Base-by-base conservation (phyloP, 2,797 vertebrate species). In the Miichthys miiuy region DNA sequence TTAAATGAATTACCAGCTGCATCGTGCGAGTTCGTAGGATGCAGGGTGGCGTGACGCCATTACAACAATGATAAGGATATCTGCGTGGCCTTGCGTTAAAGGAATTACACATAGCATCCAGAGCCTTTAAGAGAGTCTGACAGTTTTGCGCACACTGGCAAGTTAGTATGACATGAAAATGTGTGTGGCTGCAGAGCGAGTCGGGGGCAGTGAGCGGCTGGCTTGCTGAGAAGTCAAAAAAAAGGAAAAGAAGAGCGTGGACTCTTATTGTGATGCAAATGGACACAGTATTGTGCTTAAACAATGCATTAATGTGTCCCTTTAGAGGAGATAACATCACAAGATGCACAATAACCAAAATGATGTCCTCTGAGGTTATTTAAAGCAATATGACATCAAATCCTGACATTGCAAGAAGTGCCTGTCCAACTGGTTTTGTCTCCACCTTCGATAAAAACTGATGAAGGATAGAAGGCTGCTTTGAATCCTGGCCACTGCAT, bases 1-100 rank as follows among this genome's bases (percentile, higher is more conserved):
- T 95, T 94, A 95, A 94, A 93, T 60, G 82, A 94, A 95, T 95
- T 94, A 94, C 87, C 80, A 87, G 83, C 81, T 85, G 89, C 87
- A 87, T 82, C 14, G 86, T 86, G 85, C 88, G 70, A 89, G 86
- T 80, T 81, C 25, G 25, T 56, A 20, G 83, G 87, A 95, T 94
- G 88, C 80, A 89, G 89, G 93, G 88, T 94, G 93, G 93, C 92
- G 84, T 88, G 79, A 71, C 66, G 78, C 89, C 90, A 92, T 94
- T 91, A 89, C 77, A 79, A 75, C 90, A 85, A 92, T 90, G 91
- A 93, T 85, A 90, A 87, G 85, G 84, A 91, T 83, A 90, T 93
- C 89, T 88, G 87, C 83, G 64, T 68, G 83, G 89, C 87, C 90
- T 89, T 71, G 84, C 84, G 93, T 94, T 95, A 94, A 93, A 94